Base-by-base conservation (phyloP, 2,113 vertebrate genomes). In the Spheniscus mendiculus region DNA sequence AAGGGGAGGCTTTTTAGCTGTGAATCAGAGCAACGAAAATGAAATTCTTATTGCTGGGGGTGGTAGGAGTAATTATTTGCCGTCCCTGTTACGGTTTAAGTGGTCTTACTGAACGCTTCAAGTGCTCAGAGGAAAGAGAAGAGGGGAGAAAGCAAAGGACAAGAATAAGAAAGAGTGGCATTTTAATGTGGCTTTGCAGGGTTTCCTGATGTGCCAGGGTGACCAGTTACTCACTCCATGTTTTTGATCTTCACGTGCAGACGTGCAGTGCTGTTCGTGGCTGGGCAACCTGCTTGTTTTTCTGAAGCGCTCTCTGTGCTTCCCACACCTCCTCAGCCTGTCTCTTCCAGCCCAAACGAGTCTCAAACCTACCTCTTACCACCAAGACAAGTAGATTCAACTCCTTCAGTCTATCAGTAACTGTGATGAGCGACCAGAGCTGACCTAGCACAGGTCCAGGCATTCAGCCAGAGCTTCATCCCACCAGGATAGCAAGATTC, bases 161-260 rank as follows among this genome's bases (percentile, higher is more conserved):
- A 49, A 56, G 34, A 47, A 21, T 15, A n/a, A 67, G 20, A 5
- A 25, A 13, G 21, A 36, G 36, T 29, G 49, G 17, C 13, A 12
- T 19, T 71, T 72, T 84, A 30, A 10, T 1, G 0, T 10, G 78
- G 56, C 7, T 76, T 30, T 34, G 22, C 21, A 45, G 34, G 26
- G 59, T 29, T 79, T 53, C 52, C 66, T 13, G 22, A 1, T 8
- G 56, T 40, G n/a, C 65, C 26, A 32, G 36, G 11, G 14, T 71
- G 36, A 47, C 7, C 40, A 13, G 14, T 29, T 42, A 10, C 4
- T 38, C 8, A 3, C 16, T 34, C 25, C 25, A 0, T 16, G 25
- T 29, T 34, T 21, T 47, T 6, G 2, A 19, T 42, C 9, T 22
- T 45, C 23, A 10, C 3, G 0, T 5, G 63, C 0, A 2, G 36